phyloP scores from a whole-genome alignment of 2,888 invertebrate genomes.

The Leptarthrus brevirostris region DNA sequence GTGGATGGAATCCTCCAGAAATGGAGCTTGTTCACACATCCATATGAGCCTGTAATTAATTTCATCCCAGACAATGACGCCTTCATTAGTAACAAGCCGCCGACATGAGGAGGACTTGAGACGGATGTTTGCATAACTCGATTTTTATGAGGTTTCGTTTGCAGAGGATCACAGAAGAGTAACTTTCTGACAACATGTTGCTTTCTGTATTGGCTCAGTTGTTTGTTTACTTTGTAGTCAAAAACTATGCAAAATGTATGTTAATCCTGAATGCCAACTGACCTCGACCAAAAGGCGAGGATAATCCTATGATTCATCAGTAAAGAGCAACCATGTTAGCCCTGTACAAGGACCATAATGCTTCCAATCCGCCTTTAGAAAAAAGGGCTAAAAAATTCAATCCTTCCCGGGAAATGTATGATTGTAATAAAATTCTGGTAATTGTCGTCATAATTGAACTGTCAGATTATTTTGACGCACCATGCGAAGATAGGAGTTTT shows the following conservation, averaged over 20 bases:
- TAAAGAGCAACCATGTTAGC: not conserved
- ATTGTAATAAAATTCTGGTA: slow-evolving; percentile 39
- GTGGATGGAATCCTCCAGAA: not conserved
- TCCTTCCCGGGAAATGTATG: not conserved
- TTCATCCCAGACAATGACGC: not conserved
- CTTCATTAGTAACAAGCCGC: not conserved
- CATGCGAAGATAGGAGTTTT: not conserved
- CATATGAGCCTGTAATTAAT: slow-evolving; percentile 35
- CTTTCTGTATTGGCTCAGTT: not conserved
- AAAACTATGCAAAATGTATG: not conserved
- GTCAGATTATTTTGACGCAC: slow-evolving; percentile 43
- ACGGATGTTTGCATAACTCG: slow-evolving; percentile 4
- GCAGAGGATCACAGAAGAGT: not conserved
- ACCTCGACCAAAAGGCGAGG: not conserved
- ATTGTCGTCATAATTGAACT: slow-evolving; percentile 44
- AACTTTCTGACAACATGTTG: not conserved
- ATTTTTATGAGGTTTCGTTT: slow-evolving; percentile 4
- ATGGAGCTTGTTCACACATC: not conserved
- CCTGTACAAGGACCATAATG: not conserved
- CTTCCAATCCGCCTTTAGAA: not conserved
- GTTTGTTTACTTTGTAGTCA: not conserved
- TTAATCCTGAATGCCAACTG: slow-evolving; percentile 26
- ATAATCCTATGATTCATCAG: slow-evolving; percentile 22
- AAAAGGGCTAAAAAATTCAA: not conserved
- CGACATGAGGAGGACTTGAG: not conserved